Evolutionary conservation across 2,888 invertebrate genomes (phyloP), one percentile per base, ranked within the genome.

Genomic region (Siphlonurus alternatus): DNA sequence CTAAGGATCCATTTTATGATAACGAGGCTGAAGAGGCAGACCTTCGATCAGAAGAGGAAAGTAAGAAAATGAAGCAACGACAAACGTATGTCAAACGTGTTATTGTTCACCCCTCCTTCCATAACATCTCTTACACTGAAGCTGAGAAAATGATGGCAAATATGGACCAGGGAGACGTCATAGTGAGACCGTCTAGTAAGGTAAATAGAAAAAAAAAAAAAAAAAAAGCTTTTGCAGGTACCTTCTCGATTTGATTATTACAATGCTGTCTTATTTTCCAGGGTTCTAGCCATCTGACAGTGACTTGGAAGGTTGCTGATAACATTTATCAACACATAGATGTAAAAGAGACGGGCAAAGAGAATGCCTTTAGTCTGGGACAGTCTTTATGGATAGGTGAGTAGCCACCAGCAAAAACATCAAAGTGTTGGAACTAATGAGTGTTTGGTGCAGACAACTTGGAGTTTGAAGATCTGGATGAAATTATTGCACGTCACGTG

Each of bases 381-480:
- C 84, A 85, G 71, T 83, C 84, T 2, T 79, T 98, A 15, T 88
- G 87, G 85, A 98, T 98, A 70, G 87, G 86, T 63, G 78, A 15
- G 10, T 15, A 19, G 10, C 15, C 15, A 15, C 10, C 19, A 15
- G 10, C n/a, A 15, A 18, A 19, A 20, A 19, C 10, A 19, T 59
- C 19, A 10, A 18, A 19, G 18, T 7, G 3, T 2, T 38, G 19
- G 10, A 23, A 61, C 1, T 60, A 38, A 24, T 0, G 24, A 10
- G 15, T 61, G 59, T 23, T 15, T 53, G 10, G 54, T 25, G 5
- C 23, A 67, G 70, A 68, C 51, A 86, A 83, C 66, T 92, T 96
- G 71, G 95, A 96, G 73, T 99, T 94, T 76, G 99, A 99, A 78
- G 99, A 99, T 77, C 79, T 99, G 38, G 99, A 99, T 76, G 99